phyloP scores from a whole-genome alignment of 35 echinoderm and acorn worm genomes.

The Anneissia japonica region DNA sequence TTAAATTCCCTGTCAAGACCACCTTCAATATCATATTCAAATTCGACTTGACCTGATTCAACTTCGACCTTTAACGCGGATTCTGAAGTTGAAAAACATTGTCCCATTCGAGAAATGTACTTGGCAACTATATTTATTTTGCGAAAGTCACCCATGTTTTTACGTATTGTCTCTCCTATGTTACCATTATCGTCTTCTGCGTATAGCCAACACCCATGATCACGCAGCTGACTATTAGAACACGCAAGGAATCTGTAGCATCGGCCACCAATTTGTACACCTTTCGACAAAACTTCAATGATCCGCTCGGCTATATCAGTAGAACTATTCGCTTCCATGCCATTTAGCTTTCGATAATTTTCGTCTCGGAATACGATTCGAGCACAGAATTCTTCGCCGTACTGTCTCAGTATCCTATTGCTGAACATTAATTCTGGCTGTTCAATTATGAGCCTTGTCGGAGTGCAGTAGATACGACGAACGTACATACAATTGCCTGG shows the following conservation, averaged over 20 bases:
- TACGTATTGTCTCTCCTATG: not conserved
- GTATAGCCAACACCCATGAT: conserved; percentile 31
- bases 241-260: conserved; percentile 15
- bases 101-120: conserved; percentile 19
- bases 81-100: conserved; percentile 31
- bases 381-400: conserved; percentile 21
- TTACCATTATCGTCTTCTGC: not conserved
- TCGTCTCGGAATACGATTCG: conserved; percentile 22
- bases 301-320: not conserved
- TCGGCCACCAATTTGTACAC: not conserved
- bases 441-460: not conserved
- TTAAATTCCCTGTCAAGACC: too few relatives aligned
- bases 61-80: not conserved
- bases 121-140: conserved; percentile 1
- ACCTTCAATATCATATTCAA: not conserved
- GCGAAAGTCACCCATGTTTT: conserved; percentile 17
- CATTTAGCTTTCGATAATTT: not conserved
- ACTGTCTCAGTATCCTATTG: conserved; percentile 8
- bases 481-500: conserved; percentile 5
- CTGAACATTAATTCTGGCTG: conserved; percentile 17
- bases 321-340: not conserved
- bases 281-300: not conserved
- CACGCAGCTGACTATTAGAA: conserved; percentile 21
- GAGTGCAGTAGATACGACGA: not conserved
- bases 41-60: not conserved